Conservation (phyloP, 2,888 invertebrate genomes). For the Nemotelus pantherinus region DNA sequence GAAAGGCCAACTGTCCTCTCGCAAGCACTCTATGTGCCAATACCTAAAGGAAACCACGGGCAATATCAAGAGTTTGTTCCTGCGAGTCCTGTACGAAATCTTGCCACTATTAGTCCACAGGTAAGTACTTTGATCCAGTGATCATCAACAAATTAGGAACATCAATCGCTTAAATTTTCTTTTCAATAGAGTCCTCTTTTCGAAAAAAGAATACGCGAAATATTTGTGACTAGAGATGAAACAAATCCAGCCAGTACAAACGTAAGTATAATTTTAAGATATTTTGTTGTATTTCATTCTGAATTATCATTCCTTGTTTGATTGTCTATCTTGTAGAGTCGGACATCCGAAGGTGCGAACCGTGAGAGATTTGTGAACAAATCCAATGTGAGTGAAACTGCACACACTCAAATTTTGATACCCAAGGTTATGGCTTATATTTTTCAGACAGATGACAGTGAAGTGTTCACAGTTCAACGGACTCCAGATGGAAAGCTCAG, state of each 20-base stretch:
- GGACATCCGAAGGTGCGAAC: too few relatives aligned
- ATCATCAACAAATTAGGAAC: too few relatives aligned
- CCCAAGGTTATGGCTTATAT: neutral
- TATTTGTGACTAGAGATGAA: slow-evolving; percentile 15
- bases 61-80: neutral
- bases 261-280: slow-evolving; percentile 31
- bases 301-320: too few relatives aligned
- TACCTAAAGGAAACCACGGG: slow-evolving; percentile 4
- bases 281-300: too few relatives aligned
- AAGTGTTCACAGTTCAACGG: slow-evolving; percentile 62
- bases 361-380: too few relatives aligned
- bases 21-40: slow-evolving; percentile 34
- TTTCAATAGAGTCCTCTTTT: neutral
- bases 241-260: slow-evolving; percentile 7
- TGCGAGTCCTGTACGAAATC: neutral
- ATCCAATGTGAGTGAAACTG: too few relatives aligned
- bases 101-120: too few relatives aligned
- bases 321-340: too few relatives aligned
- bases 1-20: slow-evolving; percentile 25
- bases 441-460: slow-evolving; percentile 52
- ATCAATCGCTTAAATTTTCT: too few relatives aligned
- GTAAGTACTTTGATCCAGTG: too few relatives aligned
- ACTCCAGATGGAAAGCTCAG: slow-evolving; percentile 62
- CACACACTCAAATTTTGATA: too few relatives aligned
- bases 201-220: slow-evolving; percentile 29